A percentile compares a stretch with the other conserved stretches of the same genome.
These are phyloP conservation scores for Macquaria australasica DNA, from an alignment of 2,113 vertebrate genomes.

Conservation along the genomic window DNA sequence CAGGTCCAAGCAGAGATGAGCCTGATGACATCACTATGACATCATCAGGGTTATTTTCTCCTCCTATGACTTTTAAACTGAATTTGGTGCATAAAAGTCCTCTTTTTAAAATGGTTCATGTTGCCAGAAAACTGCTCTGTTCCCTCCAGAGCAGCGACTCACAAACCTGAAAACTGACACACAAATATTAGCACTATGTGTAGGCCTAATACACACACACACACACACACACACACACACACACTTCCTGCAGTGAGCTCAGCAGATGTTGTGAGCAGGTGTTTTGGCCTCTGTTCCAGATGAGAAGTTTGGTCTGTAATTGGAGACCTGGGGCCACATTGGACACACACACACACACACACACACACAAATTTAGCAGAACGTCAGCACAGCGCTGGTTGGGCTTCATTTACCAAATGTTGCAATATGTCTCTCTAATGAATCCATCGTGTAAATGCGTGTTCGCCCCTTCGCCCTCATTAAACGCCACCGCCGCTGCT, in stretches of 20 bases:
- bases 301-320: slow-evolving; percentile 67
- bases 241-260: slow-evolving; percentile 1
- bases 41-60: too few species aligned
- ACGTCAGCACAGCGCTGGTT: not conserved
- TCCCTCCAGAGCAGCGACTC: not conserved
- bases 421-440: slow-evolving; percentile 55
- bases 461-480: slow-evolving; percentile 58
- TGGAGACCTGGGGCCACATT: slow-evolving; percentile 58
- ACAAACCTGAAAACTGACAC: not conserved
- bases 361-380: slow-evolving; percentile 15
- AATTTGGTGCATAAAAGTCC: too few species aligned
- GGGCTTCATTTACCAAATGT: slow-evolving; percentile 53
- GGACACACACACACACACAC: slow-evolving; percentile 34
- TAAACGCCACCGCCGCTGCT: slow-evolving; percentile 23
- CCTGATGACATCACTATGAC: too few species aligned
- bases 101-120: not conserved
- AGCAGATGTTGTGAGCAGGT: slow-evolving; percentile 74
- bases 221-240: slow-evolving; percentile 7
- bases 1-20: too few species aligned
- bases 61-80: too few species aligned
- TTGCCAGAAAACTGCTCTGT: too few species aligned
- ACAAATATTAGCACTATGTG: too few species aligned
- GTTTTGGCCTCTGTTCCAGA: slow-evolving; percentile 60
- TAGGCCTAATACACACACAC: slow-evolving; percentile 1
- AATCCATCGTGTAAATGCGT: slow-evolving; percentile 48